These are phyloP conservation scores for Petroica traversi DNA, from an alignment of 2,113 vertebrate species.

Conservation along the genomic window DNA sequence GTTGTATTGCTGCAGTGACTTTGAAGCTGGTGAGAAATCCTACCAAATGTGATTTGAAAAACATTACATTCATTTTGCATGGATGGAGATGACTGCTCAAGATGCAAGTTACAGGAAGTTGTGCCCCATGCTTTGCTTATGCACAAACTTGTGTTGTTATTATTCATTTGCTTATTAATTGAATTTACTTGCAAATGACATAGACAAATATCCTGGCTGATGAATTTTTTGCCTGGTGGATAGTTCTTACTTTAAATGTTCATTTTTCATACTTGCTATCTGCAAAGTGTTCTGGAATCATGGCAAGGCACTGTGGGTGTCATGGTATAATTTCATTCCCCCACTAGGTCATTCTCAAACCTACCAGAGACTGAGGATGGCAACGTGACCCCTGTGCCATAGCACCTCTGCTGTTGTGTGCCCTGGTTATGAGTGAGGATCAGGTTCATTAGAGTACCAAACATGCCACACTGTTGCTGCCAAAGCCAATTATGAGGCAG, in stretches of 20 bases:
- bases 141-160: neutral
- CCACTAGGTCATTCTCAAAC: neutral
- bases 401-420: neutral
- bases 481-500: neutral
- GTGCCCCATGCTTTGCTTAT: neutral
- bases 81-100: neutral
- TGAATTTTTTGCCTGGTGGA: neutral
- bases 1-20: neutral
- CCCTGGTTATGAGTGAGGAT: neutral
- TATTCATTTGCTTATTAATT: neutral
- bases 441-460: neutral
- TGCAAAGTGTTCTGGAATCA: neutral
- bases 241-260: neutral
- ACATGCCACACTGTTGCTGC: rapidly evolving
- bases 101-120: neutral
- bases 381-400: neutral
- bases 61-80: neutral
- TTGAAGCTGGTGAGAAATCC: neutral
- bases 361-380: neutral
- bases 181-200: neutral
- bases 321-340: neutral
- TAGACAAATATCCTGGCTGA: neutral
- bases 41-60: neutral
- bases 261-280: neutral
- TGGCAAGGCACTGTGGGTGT: neutral